Conservation (phyloP, 2,113 vertebrate species). For the Podocnemis expansa region DNA sequence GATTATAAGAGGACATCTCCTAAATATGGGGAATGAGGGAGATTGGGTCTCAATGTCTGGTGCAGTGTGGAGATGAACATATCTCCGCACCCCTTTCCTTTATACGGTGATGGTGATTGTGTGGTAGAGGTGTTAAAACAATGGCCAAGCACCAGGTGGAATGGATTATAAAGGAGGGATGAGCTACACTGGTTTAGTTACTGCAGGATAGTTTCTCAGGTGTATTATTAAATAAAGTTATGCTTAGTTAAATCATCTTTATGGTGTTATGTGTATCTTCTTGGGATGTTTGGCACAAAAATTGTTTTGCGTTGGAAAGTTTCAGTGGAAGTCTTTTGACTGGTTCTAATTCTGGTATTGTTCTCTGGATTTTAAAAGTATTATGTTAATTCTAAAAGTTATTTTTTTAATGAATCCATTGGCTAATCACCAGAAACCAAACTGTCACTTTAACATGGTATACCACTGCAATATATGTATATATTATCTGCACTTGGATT, state of each 20-base stretch:
- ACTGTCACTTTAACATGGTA: background rate
- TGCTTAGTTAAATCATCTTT: background rate
- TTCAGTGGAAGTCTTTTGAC: too few species aligned
- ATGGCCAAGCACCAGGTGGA: background rate
- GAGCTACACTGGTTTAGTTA: background rate
- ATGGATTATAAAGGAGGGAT: background rate
- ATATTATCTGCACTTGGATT: slow-evolving; percentile 11
- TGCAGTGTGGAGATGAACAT: too few species aligned
- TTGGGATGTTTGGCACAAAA: background rate
- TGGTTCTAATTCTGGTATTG: background rate
- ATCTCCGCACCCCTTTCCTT: too few species aligned
- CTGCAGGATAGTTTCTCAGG: background rate
- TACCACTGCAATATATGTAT: background rate
- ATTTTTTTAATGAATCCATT: background rate
- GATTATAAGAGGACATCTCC: background rate
- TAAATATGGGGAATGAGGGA: background rate
- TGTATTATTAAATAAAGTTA: background rate
- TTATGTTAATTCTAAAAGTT: slow-evolving; percentile 9
- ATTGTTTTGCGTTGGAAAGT: background rate
- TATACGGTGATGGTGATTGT: background rate
- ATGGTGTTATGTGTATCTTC: background rate
- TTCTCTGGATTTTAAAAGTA: slow-evolving; percentile 28
- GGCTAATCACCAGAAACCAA: slow-evolving; percentile 19
- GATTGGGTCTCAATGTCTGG: background rate
- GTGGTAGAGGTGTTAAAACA: background rate